phyloP scores from a whole-genome alignment of 2,888 invertebrate species.

The Panzeria rudis region DNA sequence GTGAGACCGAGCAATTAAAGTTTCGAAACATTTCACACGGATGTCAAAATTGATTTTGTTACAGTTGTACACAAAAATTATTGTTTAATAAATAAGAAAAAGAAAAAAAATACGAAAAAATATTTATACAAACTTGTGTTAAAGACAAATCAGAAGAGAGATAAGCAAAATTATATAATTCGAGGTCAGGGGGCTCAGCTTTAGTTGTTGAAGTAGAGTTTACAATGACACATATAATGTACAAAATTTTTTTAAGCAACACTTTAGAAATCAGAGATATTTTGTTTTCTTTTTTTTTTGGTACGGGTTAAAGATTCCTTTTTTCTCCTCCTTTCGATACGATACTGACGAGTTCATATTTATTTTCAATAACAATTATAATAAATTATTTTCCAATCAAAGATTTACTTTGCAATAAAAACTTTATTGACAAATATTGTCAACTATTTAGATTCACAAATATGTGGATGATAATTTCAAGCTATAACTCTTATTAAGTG shows the following conservation, averaged over 20 bases:
- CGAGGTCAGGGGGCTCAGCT: no score
- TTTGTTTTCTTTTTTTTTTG: no score
- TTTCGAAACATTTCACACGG: conserved; percentile 38
- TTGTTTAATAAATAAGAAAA: background rate
- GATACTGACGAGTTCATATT: no score
- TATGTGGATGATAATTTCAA: conserved; percentile 32
- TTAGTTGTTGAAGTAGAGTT: no score
- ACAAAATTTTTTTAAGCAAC: no score
- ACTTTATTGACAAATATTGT: conserved; percentile 40
- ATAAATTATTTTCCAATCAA: conserved; percentile 33
- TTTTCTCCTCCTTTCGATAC: no score
- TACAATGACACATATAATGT: no score
- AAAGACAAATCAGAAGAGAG: background rate
- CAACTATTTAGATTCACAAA: conserved; percentile 38
- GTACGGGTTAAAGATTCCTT: no score
- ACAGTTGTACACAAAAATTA: conserved; percentile 21
- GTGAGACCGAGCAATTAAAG: conserved; percentile 8
- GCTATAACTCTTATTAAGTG: conserved; percentile 18
- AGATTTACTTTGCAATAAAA: conserved; percentile 8
- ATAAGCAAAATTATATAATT: no score
- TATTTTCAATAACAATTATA: background rate
- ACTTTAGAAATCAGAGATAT: no score
- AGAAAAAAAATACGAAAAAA: conserved; percentile 2
- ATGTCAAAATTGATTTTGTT: conserved; percentile 28
- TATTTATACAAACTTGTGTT: background rate